Evolutionary conservation across 2,888 invertebrate genomes (phyloP).

Genomic region (Drosophila paracracens): DNA sequence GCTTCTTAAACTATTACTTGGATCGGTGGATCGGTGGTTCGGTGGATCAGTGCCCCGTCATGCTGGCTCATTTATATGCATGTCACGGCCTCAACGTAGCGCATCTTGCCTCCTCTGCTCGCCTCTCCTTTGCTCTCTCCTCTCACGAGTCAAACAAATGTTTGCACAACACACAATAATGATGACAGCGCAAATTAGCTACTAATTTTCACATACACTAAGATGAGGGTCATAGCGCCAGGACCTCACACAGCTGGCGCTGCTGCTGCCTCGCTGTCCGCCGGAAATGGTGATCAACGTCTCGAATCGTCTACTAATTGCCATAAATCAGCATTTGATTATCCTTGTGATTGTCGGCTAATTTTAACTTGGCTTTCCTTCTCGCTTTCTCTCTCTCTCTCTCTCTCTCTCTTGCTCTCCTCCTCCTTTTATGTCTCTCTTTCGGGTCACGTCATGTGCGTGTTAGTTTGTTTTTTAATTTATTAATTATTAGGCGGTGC

Average conservation of each 20-base stretch:
- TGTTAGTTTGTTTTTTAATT: slow-evolving; percentile 75
- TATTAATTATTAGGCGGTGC: slow-evolving; percentile 77
- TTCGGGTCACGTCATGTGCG: slow-evolving; percentile 62
- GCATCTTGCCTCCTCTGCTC: background rate
- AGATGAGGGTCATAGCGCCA: slow-evolving; percentile 59
- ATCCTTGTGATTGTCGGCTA: slow-evolving; percentile 56
- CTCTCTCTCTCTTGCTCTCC: background rate
- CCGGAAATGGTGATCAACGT: slow-evolving; percentile 54
- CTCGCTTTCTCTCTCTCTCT: background rate
- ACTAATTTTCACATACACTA: slow-evolving; percentile 69
- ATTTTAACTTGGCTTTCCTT: slow-evolving; percentile 14
- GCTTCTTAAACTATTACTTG: background rate
- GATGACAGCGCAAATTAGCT: slow-evolving; percentile 80
- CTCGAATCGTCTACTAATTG: slow-evolving; percentile 58
- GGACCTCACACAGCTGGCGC: slow-evolving; percentile 79
- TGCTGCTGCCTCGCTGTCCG: slow-evolving; percentile 20
- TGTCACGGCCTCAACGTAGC: slow-evolving; percentile 25
- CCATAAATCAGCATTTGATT: slow-evolving; percentile 80
- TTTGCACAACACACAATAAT: slow-evolving; percentile 80
- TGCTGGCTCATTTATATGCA: slow-evolving; percentile 55
- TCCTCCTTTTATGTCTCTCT: slow-evolving; percentile 1
- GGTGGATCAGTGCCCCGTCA: slow-evolving; percentile 36
- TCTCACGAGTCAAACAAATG: slow-evolving; percentile 68
- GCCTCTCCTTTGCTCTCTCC: background rate
- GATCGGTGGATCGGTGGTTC: slow-evolving; percentile 7